phyloP scores from a whole-genome alignment of 2,888 invertebrate genomes.

The Cotesia congregata region DNA sequence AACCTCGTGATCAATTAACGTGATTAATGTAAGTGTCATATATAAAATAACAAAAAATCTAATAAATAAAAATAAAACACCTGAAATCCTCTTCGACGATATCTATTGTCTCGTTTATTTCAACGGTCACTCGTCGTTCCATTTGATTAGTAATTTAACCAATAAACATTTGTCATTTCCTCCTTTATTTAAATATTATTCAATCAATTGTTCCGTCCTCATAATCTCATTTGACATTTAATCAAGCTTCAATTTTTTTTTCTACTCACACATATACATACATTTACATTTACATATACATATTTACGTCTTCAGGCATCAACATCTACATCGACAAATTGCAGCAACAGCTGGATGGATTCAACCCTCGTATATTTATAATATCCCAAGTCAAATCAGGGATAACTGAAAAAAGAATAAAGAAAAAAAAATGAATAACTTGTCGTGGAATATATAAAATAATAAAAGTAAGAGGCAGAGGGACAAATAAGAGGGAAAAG shows the following conservation, averaged over 20 bases:
- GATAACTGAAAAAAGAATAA: background rate
- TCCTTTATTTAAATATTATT: background rate
- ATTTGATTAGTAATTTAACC: background rate
- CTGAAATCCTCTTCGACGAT: background rate
- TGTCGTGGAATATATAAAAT: slow-evolving; percentile 13
- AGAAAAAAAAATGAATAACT: background rate
- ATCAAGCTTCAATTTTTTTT: slow-evolving; percentile 11
- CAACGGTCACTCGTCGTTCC: background rate
- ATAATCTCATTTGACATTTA: background rate
- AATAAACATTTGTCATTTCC: background rate
- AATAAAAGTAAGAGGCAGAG: slow-evolving; percentile 15
- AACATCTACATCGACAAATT: background rate
- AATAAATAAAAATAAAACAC: background rate
- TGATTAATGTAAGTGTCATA: background rate
- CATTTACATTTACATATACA: background rate
- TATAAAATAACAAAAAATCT: background rate
- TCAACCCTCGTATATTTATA: slow-evolving; percentile 1
- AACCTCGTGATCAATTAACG: background rate
- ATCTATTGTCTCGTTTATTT: background rate
- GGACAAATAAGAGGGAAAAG: slow-evolving; percentile 16
- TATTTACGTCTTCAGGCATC: background rate
- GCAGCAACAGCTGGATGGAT: background rate
- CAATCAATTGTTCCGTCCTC: background rate
- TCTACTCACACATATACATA: background rate
- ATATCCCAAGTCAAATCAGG: background rate